Evolutionary conservation across 1,140 invertebrate species (phyloP), one percentile per base, ranked within the genome.

Genomic region (Fragariocoptes setiger): DNA sequence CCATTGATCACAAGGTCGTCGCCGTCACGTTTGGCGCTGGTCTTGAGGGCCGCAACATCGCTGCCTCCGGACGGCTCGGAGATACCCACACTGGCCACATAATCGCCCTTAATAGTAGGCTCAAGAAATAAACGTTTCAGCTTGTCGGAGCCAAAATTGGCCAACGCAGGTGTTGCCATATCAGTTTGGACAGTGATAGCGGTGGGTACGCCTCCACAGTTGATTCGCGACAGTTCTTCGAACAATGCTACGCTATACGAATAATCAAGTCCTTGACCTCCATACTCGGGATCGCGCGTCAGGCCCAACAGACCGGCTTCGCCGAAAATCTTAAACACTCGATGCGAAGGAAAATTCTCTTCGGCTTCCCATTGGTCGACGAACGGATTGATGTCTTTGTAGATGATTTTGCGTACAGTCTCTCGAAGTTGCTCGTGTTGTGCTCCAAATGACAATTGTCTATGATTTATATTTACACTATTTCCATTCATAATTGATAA

Each of bases 1-100:
- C 65, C 65, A 51, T 67, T 67, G 14, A 67, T 67, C 14, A 68
- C 53, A 16, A 59, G 52, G 49, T 67, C 65, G 49, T 58, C 63
- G 19, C 61, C 63, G 38, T 57, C 49, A 19, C 52, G 51, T 4
- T 52, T 52, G 21, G 65, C 65, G 41, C 47, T 55, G 4, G 63
- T 65, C 41, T 55, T 48, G 17, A 66, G 56, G 42, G 49, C 60
- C 22, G 67, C 62, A 15, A 70, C 67, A 59, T 70, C 68, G 16
- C 61, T 64, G 15, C 67, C 67, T 21, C 59, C 58, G 20, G 54
- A 53, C 13, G 58, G 56, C 50, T 70, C 68, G 51, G 59, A 65
- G 21, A 70, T 61, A 16, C 64, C 67, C 36, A 69, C 43, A 51
- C 63, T 66, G 13, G 63, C 53, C 2, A 69, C 65, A 37, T 47